These are phyloP conservation scores for Anolis sagrei DNA, from an alignment of 2,113 vertebrate species.

Conservation along the genomic window DNA sequence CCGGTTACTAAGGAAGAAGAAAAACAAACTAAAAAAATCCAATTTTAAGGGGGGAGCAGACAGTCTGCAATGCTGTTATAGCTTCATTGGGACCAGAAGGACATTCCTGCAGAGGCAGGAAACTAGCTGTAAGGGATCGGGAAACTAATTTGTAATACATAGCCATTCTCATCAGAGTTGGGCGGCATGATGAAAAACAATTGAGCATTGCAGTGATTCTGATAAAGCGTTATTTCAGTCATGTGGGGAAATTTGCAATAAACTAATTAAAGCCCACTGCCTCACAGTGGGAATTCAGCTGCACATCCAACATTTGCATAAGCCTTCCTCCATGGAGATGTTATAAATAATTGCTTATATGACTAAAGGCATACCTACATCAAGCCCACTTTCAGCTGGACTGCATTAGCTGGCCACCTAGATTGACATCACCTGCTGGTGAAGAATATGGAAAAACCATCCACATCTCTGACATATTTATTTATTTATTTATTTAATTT, in stretches of 20 bases:
- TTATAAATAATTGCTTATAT: neutral
- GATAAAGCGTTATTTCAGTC: conserved; percentile 11
- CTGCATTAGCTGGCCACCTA: neutral
- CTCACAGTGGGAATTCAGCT: conserved; percentile 10
- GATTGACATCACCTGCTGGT: neutral
- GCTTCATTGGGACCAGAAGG: neutral
- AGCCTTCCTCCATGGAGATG: neutral
- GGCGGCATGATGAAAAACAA: neutral
- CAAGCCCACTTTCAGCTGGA: neutral
- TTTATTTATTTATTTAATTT: no score
- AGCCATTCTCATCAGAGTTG: neutral
- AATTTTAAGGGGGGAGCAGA: no score
- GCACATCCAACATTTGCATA: conserved; percentile 15
- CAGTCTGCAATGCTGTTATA: neutral
- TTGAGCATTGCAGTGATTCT: neutral
- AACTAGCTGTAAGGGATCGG: neutral
- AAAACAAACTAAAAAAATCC: no score
- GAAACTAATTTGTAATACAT: conserved; percentile 15
- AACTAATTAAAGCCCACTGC: conserved; percentile 5
- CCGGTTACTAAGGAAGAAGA: neutral
- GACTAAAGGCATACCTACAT: neutral
- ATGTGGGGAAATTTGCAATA: conserved; percentile 9
- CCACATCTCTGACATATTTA: neutral
- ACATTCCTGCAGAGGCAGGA: neutral
- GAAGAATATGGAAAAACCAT: neutral